A percentile compares a stretch with the other conserved stretches of the same genome.
Evolutionary conservation across 2,888 invertebrate species (phyloP).

Genomic region (Catocala sponsa): DNA sequence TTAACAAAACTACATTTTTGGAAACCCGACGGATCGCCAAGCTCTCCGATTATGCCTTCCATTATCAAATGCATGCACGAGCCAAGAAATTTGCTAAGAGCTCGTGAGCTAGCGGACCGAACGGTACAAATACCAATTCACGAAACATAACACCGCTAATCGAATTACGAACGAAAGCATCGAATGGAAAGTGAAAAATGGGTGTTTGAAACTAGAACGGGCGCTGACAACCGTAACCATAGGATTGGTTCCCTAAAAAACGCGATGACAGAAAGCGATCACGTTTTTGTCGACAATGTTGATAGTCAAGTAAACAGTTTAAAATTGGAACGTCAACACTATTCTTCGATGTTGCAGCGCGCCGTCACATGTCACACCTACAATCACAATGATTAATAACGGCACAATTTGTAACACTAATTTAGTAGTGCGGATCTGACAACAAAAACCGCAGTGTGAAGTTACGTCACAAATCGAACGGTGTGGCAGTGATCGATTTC

Average conservation of each 20-base stretch:
- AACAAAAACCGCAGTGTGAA: slow-evolving; percentile 63
- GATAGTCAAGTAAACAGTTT: neutral
- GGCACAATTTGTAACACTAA: slow-evolving; percentile 67
- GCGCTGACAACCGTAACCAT: slow-evolving; percentile 25
- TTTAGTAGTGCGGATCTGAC: slow-evolving; percentile 63
- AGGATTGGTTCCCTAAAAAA: slow-evolving; percentile 25
- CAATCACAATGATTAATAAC: slow-evolving; percentile 49
- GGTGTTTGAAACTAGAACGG: slow-evolving; percentile 36
- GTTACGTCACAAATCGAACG: slow-evolving; percentile 67
- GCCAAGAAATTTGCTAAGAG: slow-evolving; percentile 58
- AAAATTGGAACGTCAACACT: neutral
- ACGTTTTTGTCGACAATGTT: slow-evolving; percentile 15
- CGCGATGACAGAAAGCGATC: slow-evolving; percentile 9
- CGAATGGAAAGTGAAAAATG: slow-evolving; percentile 54
- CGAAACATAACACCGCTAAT: slow-evolving; percentile 67
- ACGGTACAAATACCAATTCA: slow-evolving; percentile 61
- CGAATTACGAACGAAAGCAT: slow-evolving; percentile 62
- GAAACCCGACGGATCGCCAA: slow-evolving; percentile 31
- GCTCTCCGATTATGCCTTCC: slow-evolving; percentile 24
- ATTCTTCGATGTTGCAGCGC: neutral
- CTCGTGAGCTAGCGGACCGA: slow-evolving; percentile 56
- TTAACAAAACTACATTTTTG: slow-evolving; percentile 27
- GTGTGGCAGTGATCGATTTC: slow-evolving; percentile 70
- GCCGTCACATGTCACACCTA: slow-evolving; percentile 21
- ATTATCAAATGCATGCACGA: slow-evolving; percentile 59